These are phyloP conservation scores for Lottia scabra DNA, from an alignment of 2,888 invertebrate species.

Conservation along the genomic window DNA sequence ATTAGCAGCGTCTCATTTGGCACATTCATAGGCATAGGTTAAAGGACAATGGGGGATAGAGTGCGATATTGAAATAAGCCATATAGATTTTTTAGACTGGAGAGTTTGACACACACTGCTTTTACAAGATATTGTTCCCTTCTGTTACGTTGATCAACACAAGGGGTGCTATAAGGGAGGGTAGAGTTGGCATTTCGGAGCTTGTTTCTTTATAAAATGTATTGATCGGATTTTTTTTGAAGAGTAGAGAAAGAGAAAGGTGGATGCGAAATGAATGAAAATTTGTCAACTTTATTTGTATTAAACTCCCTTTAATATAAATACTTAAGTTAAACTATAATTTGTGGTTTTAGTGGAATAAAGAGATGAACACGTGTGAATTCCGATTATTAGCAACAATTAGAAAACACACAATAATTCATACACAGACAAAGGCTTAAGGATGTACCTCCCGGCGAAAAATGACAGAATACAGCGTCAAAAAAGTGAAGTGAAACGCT, in stretches of 20 bases:
- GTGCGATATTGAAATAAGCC: background rate
- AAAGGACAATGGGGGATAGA: background rate
- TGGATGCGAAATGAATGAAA: background rate
- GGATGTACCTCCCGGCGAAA: background rate
- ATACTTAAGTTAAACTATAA: conserved; percentile 1
- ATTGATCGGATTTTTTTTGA: background rate
- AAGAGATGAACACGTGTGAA: background rate
- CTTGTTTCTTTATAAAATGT: background rate
- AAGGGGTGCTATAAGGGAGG: conserved; percentile 1
- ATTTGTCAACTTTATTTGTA: background rate
- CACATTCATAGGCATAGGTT: background rate
- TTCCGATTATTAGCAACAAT: background rate
- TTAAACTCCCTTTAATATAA: background rate
- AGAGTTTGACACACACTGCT: background rate
- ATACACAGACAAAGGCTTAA: background rate
- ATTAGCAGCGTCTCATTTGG: conserved; percentile 1
- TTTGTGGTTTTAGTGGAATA: background rate
- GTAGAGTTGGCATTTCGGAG: background rate
- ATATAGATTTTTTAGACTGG: background rate
- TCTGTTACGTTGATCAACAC: background rate
- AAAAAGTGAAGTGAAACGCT: conserved; percentile 4
- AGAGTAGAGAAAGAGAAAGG: background rate
- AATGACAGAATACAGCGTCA: background rate
- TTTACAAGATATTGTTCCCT: background rate
- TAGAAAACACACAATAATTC: background rate